phyloP scores from a whole-genome alignment of 2,888 invertebrate species.

The Ormyrus nitidulus region DNA sequence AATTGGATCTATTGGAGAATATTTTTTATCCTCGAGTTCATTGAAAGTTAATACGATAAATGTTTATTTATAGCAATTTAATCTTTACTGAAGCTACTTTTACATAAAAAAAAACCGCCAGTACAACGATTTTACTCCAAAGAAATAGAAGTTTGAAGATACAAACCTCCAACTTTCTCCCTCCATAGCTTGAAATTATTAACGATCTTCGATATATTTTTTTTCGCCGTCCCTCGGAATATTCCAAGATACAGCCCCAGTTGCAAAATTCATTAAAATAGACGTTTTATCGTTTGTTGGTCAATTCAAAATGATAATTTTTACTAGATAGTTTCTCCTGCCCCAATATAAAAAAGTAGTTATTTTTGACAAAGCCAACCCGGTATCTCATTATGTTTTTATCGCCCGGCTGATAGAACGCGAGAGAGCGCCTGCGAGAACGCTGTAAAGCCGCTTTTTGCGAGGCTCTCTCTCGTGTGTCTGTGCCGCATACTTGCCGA shows the following conservation, averaged over 20 bases:
- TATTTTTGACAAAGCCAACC: slow-evolving; percentile 51
- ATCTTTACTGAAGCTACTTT: slow-evolving; percentile 37
- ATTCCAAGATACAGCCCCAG: slow-evolving; percentile 43
- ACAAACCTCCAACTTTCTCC: no score
- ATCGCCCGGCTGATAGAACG: slow-evolving; percentile 28
- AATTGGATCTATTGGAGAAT: slow-evolving; percentile 12
- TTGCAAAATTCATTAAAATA: slow-evolving; percentile 56
- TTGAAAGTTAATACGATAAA: slow-evolving; percentile 47
- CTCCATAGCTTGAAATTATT: slow-evolving; percentile 25
- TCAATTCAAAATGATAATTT: slow-evolving; percentile 56
- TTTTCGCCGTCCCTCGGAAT: slow-evolving; percentile 44
- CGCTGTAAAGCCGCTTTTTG: no score
- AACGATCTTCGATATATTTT: slow-evolving; percentile 41
- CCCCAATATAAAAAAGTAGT: slow-evolving; percentile 43
- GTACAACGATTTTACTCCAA: no score
- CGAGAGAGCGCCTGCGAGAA: not conserved
- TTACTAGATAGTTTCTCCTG: slow-evolving; percentile 50
- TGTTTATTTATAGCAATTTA: slow-evolving; percentile 36
- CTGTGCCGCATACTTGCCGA: no score
- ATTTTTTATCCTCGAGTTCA: slow-evolving; percentile 44
- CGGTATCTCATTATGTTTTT: slow-evolving; percentile 46
- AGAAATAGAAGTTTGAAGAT: no score
- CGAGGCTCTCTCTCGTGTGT: no score
- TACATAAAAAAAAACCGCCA: not conserved
- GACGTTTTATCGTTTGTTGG: slow-evolving; percentile 53